These are phyloP conservation scores for Erythrocercus mccallii DNA, from an alignment of 2,113 vertebrate genomes.

Conservation along the genomic window DNA sequence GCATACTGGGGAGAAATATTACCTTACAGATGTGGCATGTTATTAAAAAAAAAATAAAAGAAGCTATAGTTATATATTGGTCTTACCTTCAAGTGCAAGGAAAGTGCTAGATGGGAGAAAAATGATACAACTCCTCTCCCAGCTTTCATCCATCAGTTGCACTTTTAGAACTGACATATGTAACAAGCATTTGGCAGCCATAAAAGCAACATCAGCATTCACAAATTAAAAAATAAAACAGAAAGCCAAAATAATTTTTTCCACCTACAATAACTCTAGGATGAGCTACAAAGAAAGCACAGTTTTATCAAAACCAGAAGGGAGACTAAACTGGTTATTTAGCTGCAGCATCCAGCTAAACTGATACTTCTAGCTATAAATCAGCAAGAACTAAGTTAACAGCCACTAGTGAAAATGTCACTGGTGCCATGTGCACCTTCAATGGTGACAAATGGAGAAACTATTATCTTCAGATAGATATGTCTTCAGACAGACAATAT, in stretches of 20 bases:
- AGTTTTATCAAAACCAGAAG: conserved; percentile 24
- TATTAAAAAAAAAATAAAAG: not conserved
- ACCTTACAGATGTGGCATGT: conserved; percentile 16
- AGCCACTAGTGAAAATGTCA: not conserved
- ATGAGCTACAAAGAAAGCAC: not conserved
- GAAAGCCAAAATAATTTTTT: conserved; percentile 47
- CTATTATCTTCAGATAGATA: not conserved
- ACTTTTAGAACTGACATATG: conserved; percentile 32
- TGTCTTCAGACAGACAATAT: not conserved
- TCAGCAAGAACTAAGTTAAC: not conserved
- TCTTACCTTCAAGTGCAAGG: conserved; percentile 39
- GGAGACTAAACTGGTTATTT: conserved; percentile 5
- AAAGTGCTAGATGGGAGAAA: conserved; percentile 1
- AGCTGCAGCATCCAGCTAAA: not conserved
- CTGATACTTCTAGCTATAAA: not conserved
- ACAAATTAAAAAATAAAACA: conserved; percentile 46
- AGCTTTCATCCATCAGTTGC: conserved; percentile 14
- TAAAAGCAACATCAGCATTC: conserved; percentile 50
- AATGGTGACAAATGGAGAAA: not conserved
- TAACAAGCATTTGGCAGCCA: conserved; percentile 43
- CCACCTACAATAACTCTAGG: conserved; percentile 24
- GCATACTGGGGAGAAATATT: conserved; percentile 12
- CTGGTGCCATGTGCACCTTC: not conserved
- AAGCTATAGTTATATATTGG: not conserved
- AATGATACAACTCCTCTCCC: not conserved